Percentiles rank a stretch among this genome's conserved stretches.
These are phyloP conservation scores for Lindbergichthys nudifrons DNA, from an alignment of 2,797 vertebrate genomes.

Conservation along the genomic window DNA sequence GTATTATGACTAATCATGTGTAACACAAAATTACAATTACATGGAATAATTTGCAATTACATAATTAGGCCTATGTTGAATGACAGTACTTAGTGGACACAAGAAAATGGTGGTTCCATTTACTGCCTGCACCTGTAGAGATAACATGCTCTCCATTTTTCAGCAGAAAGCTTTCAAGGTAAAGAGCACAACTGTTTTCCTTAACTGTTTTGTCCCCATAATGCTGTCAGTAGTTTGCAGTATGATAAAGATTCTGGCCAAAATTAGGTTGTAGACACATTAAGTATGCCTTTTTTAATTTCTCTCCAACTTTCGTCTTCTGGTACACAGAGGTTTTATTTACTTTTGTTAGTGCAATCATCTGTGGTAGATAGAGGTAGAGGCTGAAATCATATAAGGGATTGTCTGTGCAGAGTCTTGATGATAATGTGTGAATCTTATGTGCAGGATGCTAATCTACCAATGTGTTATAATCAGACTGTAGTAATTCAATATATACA, in stretches of 20 bases:
- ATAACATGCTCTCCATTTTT: too few relatives aligned
- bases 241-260: neutral
- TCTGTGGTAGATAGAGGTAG: neutral
- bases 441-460: neutral
- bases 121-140: too few relatives aligned
- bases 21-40: too few relatives aligned
- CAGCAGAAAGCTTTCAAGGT: too few relatives aligned
- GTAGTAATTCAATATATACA: too few relatives aligned
- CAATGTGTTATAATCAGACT: conserved; percentile 9
- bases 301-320: neutral
- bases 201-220: neutral
- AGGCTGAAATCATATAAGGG: neutral
- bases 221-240: neutral
- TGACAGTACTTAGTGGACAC: too few relatives aligned
- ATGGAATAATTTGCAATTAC: too few relatives aligned
- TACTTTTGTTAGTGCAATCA: conserved; percentile 7
- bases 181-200: neutral
- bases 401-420: conserved; percentile 15
- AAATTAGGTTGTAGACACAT: conserved; percentile 3
- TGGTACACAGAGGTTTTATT: conserved; percentile 7
- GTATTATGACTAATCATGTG: too few relatives aligned
- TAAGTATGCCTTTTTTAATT: neutral
- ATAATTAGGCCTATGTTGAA: too few relatives aligned
- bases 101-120: too few relatives aligned
- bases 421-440: neutral